Conservation (phyloP, 2,797 vertebrate species). For the Gymnodraco acuticeps region DNA sequence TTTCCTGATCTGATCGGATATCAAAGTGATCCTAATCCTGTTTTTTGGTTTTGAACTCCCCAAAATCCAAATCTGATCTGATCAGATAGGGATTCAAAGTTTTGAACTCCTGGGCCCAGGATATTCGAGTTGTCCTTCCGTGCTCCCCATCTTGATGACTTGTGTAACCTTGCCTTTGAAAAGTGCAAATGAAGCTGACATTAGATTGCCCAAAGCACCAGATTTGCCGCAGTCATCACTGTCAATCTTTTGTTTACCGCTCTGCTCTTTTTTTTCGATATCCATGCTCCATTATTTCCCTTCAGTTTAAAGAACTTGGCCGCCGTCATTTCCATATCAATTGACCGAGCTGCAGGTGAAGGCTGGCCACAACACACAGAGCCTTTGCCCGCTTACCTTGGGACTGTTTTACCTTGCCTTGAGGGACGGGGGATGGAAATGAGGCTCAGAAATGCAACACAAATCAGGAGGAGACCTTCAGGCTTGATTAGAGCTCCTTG, state of each 20-base stretch:
- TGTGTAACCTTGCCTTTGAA: conserved; percentile 58
- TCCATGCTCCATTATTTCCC: conserved; percentile 30
- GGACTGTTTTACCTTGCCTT: conserved; percentile 67
- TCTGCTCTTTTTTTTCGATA: conserved; percentile 15
- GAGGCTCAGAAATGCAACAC: conserved; percentile 42
- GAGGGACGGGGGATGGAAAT: conserved; percentile 72
- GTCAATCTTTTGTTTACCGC: conserved; percentile 49
- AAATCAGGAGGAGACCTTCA: conserved; percentile 65
- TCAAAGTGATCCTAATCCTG: no score
- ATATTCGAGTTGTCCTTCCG: neutral
- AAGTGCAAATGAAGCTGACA: conserved; percentile 60
- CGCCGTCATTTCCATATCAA: conserved; percentile 72
- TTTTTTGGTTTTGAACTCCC: no score
- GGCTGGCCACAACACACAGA: conserved; percentile 34
- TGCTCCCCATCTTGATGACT: conserved; percentile 30
- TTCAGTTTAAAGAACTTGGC: conserved; percentile 17
- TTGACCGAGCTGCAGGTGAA: conserved; percentile 51
- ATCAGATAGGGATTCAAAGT: no score
- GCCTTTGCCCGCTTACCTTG: conserved; percentile 40
- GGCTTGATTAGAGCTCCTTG: conserved; percentile 55
- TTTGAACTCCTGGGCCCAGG: no score
- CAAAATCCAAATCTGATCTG: no score
- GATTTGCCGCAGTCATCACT: conserved; percentile 61
- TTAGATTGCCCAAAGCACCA: conserved; percentile 6
- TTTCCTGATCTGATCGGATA: no score